Conservation (phyloP, 1,140 invertebrate species). For the Lepidostoma basale region DNA sequence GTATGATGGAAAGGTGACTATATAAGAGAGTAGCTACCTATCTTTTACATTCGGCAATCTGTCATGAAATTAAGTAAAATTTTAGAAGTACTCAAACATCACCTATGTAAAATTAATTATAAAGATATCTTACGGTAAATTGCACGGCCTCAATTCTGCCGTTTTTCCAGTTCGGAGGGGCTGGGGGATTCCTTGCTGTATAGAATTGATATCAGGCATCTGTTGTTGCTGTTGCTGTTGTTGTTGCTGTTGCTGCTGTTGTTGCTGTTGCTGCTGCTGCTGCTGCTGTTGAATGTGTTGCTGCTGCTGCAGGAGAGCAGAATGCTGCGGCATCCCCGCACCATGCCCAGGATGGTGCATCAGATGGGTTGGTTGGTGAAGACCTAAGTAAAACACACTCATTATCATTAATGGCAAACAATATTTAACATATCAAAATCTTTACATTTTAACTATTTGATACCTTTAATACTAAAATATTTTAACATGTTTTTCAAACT, state of each 20-base stretch:
- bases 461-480: too few relatives aligned
- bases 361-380: neutral
- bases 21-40: too few relatives aligned
- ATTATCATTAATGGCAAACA: neutral
- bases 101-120: neutral
- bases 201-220: conserved; percentile 40
- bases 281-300: conserved; percentile 32
- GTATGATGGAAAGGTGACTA: too few relatives aligned
- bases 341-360: conserved; percentile 2
- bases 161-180: conserved; percentile 29
- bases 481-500: too few relatives aligned
- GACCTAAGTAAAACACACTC: conserved; percentile 16
- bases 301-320: conserved; percentile 16
- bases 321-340: conserved; percentile 21
- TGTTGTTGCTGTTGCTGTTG: conserved; percentile 17
- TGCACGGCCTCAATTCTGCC: conserved; percentile 33
- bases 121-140: conserved; percentile 40
- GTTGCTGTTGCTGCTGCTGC: conserved; percentile 31
- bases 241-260: conserved; percentile 16
- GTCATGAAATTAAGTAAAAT: neutral
- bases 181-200: conserved; percentile 42
- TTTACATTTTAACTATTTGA: too few relatives aligned
- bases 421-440: too few relatives aligned
- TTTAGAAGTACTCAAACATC: neutral
- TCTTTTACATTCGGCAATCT: neutral